Evolutionary conservation across 2,797 vertebrate genomes (phyloP).

Genomic region (Glyptemys insculpta): DNA sequence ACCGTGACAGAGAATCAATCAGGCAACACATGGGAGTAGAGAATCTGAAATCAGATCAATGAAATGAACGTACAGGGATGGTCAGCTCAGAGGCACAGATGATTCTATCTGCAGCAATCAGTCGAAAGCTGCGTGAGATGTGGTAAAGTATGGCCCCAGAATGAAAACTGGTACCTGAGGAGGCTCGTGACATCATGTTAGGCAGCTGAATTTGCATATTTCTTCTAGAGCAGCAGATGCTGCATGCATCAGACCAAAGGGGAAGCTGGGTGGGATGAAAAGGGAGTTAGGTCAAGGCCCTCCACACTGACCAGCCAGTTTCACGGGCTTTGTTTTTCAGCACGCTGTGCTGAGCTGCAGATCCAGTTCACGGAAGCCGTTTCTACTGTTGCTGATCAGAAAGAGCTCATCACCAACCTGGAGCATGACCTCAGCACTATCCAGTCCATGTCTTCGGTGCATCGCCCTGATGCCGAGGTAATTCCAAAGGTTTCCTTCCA

Average conservation of each 20-base stretch:
- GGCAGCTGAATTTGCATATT: background rate
- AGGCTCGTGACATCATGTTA: background rate
- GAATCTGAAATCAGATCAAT: background rate
- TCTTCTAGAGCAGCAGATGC: background rate
- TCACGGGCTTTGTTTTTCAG: constrained; percentile 77
- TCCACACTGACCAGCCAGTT: fast-evolving
- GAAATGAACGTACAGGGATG: background rate
- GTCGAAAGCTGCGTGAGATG: background rate
- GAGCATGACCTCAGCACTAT: constrained; percentile 96
- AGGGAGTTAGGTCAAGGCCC: background rate
- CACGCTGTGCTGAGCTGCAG: constrained; percentile 90
- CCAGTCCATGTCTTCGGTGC: constrained; percentile 86
- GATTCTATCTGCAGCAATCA: background rate
- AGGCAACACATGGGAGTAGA: background rate
- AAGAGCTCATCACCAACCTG: constrained; percentile 92
- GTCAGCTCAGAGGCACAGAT: background rate
- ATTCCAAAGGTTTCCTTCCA: background rate
- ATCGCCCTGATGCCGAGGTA: constrained; percentile 91
- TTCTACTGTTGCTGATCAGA: constrained; percentile 87
- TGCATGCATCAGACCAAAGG: background rate
- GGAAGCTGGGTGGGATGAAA: background rate
- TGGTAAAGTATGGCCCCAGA: background rate
- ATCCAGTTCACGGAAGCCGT: constrained; percentile 87
- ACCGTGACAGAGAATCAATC: background rate
- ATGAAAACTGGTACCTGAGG: background rate